phyloP scores from a whole-genome alignment of 2,888 invertebrate genomes.

The Chorisops tibialis region DNA sequence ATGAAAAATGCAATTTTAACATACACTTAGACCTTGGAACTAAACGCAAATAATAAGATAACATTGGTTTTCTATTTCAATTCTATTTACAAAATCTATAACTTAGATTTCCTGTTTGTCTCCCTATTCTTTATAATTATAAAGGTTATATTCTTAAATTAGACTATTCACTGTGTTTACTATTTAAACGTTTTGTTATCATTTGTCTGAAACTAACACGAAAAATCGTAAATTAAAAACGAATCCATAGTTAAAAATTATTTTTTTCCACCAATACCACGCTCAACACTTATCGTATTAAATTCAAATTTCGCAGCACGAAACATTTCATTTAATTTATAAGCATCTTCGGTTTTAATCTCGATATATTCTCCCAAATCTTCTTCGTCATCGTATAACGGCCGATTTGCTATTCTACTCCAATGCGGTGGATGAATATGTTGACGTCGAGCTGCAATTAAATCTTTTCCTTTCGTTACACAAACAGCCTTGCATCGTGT shows the following conservation, averaged over 20 bases:
- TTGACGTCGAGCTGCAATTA: slow-evolving; percentile 45
- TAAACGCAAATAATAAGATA: too few relatives aligned
- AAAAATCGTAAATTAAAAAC: neutral
- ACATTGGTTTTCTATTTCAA: too few relatives aligned
- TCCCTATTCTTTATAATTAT: too few relatives aligned
- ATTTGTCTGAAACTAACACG: too few relatives aligned
- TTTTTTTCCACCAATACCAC: neutral
- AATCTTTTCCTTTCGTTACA: slow-evolving; percentile 47
- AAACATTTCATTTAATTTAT: slow-evolving; percentile 42
- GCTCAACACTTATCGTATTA: slow-evolving; percentile 42
- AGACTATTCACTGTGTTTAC: too few relatives aligned
- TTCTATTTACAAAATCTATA: too few relatives aligned
- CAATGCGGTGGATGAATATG: slow-evolving; percentile 48
- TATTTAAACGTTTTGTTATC: too few relatives aligned
- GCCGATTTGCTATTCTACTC: slow-evolving; percentile 47
- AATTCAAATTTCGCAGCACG: slow-evolving; percentile 28
- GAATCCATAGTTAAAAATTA: neutral
- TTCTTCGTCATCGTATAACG: slow-evolving; percentile 47
- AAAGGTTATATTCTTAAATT: too few relatives aligned
- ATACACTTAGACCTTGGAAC: too few relatives aligned
- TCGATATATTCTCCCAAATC: slow-evolving; percentile 50
- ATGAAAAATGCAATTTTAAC: too few relatives aligned
- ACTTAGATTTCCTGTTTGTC: too few relatives aligned
- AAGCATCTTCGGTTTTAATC: slow-evolving; percentile 45
- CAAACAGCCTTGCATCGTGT: slow-evolving; percentile 51